phyloP scores from a whole-genome alignment of 1,140 invertebrate genomes.

The Chironomus tepperi region DNA sequence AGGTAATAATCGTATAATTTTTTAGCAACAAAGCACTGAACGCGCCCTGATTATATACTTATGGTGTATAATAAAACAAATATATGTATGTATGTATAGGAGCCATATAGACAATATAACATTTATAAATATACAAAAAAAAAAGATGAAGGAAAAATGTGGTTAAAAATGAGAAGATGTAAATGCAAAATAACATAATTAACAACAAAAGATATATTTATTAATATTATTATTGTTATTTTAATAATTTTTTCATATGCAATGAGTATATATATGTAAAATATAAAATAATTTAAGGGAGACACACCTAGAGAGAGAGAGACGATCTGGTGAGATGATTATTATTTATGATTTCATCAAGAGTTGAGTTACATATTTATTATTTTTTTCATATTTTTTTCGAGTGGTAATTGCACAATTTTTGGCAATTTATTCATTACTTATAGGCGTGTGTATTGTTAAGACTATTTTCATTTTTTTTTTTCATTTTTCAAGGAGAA shows the following conservation, averaged over 20 bases:
- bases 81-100: background rate
- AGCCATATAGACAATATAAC: constrained; percentile 6
- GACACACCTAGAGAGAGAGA: background rate
- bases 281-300: background rate
- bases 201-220: background rate
- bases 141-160: background rate
- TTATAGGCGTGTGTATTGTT: background rate
- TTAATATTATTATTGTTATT: background rate
- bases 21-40: constrained; percentile 12
- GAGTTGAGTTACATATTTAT: constrained; percentile 4
- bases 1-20: background rate
- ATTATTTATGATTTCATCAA: constrained; percentile 9
- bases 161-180: constrained; percentile 12
- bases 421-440: constrained; percentile 8
- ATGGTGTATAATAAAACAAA: too few relatives aligned
- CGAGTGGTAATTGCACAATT: background rate
- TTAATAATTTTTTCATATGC: background rate
- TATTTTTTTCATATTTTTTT: background rate
- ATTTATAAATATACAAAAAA: background rate
- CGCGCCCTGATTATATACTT: constrained; percentile 7
- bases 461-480: background rate
- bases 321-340: constrained; percentile 11
- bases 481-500: background rate
- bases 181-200: constrained; percentile 15
- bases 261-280: background rate